Base-by-base conservation (phyloP, 30 jellyfish, hydroid and myxozoan species). In the Cassiopea andromeda region DNA sequence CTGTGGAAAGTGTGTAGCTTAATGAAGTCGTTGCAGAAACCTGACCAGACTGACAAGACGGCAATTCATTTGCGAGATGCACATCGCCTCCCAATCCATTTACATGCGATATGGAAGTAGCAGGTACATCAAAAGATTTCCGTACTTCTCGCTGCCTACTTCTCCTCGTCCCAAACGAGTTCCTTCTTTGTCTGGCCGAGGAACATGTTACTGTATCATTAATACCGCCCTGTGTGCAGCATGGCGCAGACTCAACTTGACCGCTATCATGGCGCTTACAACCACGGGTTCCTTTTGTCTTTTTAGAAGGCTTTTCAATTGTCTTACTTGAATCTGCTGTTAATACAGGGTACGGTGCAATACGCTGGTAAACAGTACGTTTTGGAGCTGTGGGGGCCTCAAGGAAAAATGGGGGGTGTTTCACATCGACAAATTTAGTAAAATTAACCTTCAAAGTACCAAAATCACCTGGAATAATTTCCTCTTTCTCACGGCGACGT, bases 331-430 rank as follows among this genome's bases (percentile, higher is more conserved):
- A 57, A 61, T 66, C 94, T 48, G 90, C 46, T 14, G 59, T 45
- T 45, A 69, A 80, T 2, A 60, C 87, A 48, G 88, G 93, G 43
- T 78, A 86, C 46, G 94, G 94, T 0, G 94, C 94, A 57, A 87
- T 87, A n/a, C 94, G 87, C 81, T 87, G 94, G 70, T 87, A 87
- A 68, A 87, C 85, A 10, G 94, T 87, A 19, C 94, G 75, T 71
- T 87, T 87, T 14, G 94, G 94, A 16, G 67, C 90, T 43, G 90
- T 80, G 61, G 91, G 91, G 44, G 69, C 91, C 1, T 79, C 94
- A 17, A 68, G 75, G 44, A 80, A 68, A 58, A 81, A 76, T 80
- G 82, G 82, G 80, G 94, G 90, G 72, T 75, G 94, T n/a, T 69
- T 74, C 60, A 76, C 73, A 19, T 78, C 85, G 57, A 87, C 87